Evolutionary conservation across 2,113 vertebrate species (phyloP).

Genomic region (Microtus montanus): DNA sequence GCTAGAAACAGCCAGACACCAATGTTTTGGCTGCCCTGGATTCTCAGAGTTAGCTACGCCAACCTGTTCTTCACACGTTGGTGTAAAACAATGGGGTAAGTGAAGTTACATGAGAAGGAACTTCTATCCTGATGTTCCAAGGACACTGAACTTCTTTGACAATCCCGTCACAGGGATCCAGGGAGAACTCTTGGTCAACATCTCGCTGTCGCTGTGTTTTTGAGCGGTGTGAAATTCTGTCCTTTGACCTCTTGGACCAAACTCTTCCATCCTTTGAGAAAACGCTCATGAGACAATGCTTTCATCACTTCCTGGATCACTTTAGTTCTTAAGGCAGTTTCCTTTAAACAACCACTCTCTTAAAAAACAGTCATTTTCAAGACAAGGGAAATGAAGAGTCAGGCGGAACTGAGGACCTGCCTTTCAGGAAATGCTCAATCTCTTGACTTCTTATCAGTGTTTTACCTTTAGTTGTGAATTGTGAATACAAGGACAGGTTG

Average conservation of each 20-base stretch:
- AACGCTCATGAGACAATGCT: background rate
- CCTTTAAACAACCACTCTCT: background rate
- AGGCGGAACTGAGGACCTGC: background rate
- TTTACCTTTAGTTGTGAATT: conserved; percentile 39
- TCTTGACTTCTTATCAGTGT: conserved; percentile 15
- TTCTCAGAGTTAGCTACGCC: background rate
- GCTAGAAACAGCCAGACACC: background rate
- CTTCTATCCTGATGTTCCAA: background rate
- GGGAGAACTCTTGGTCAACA: background rate
- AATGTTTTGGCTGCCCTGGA: background rate
- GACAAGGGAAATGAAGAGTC: conserved; percentile 21
- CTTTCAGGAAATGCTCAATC: conserved; percentile 9
- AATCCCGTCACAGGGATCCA: background rate
- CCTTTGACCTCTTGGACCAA: background rate
- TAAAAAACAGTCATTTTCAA: conserved; percentile 25
- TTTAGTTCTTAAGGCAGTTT: background rate
- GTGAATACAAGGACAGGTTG: conserved; percentile 33
- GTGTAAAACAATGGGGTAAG: background rate
- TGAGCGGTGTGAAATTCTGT: background rate
- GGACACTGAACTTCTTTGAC: background rate
- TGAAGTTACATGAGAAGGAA: background rate
- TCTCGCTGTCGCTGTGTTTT: background rate
- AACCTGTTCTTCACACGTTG: background rate
- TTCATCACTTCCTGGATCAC: conserved; percentile 2
- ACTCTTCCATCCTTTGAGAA: conserved; percentile 8